Base-by-base conservation (phyloP, 2,797 vertebrate species). In the Staurois parvus region DNA sequence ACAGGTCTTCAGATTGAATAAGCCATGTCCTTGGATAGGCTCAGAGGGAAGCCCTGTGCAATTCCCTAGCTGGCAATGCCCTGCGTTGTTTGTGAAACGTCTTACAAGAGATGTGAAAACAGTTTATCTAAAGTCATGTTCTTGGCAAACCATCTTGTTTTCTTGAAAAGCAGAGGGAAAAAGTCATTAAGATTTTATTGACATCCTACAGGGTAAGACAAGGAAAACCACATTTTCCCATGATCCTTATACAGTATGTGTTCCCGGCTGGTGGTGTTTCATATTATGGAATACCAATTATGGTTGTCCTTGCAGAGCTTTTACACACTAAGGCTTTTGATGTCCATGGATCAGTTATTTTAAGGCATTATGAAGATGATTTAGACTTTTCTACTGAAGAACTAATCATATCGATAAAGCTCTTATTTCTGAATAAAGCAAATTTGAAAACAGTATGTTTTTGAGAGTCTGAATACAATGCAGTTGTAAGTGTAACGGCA, bases 21-120 rank as follows among this genome's bases (percentile, higher is more conserved):
- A 76, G 45, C 74, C 52, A 59, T 59, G 52, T 59, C 74, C 21
- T 56, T 75, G 26, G 45, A 56, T 76, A 15, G 73, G 26, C 45
- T 52, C 45, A 62, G 74, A 76, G 29, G 28, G 48, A 59, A 76
- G 48, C 19, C 52, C 48, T 32, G 29, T 32, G 24, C 34, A 76
- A 34, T 62, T 11, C 29, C 11, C 74, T 48, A 21, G 45, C 48
- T 76, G 74, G 48, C 74, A 59, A 15, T 56, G 48, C 26, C 19
- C 74, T 24, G 29, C 12, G 48, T 10, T 32, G 28, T 76, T 59
- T 76, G 73, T 76, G 19, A 59, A 59, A 37, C 59, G 10, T 28
- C 64, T 66, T 66, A 66, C 64, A 66, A 66, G 64, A 28, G n/a
- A 26, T 29, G 64, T 66, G 26, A 66, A 66, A 66, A 66, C 64